phyloP scores from a whole-genome alignment of 2,888 invertebrate species.

The Isoperla grammatica region DNA sequence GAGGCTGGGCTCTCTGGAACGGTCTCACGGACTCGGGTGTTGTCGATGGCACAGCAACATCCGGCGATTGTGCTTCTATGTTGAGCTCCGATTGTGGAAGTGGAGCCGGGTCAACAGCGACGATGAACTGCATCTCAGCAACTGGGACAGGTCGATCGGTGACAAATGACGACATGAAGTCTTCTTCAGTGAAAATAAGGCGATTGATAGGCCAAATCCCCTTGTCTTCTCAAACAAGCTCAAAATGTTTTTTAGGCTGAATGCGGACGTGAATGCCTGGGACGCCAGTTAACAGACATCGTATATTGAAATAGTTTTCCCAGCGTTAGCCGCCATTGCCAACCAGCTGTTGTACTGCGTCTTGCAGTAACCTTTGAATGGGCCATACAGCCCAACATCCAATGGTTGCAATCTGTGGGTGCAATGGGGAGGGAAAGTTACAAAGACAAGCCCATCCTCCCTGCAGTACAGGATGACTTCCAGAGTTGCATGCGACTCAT shows the following conservation, averaged over 20 bases:
- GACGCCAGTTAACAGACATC: conserved; percentile 36
- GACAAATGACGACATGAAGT: conserved; percentile 1
- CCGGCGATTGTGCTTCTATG: no score
- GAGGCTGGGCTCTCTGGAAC: no score
- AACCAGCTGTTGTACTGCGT: conserved; percentile 33
- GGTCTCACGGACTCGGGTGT: neutral
- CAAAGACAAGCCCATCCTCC: conserved; percentile 35
- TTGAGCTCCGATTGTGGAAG: neutral
- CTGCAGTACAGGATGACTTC: conserved; percentile 31
- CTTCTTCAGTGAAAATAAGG: conserved; percentile 7
- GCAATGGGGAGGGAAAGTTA: conserved; percentile 37
- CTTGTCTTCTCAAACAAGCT: conserved; percentile 37
- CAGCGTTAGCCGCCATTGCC: conserved; percentile 29
- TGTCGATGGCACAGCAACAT: no score
- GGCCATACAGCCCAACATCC: conserved; percentile 32
- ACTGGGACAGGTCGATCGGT: conserved; percentile 7
- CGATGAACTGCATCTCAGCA: neutral
- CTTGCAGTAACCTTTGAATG: conserved; percentile 34
- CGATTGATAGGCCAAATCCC: conserved; percentile 36
- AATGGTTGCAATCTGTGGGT: conserved; percentile 36
- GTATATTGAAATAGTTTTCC: conserved; percentile 25
- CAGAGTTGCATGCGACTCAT: conserved; percentile 31
- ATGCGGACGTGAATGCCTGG: conserved; percentile 36
- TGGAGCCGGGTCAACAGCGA: neutral
- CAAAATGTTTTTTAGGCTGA: conserved; percentile 38